Evolutionary conservation across 2,888 invertebrate genomes (phyloP), one percentile per base, ranked within the genome.

Genomic region (Acleris cristana): DNA sequence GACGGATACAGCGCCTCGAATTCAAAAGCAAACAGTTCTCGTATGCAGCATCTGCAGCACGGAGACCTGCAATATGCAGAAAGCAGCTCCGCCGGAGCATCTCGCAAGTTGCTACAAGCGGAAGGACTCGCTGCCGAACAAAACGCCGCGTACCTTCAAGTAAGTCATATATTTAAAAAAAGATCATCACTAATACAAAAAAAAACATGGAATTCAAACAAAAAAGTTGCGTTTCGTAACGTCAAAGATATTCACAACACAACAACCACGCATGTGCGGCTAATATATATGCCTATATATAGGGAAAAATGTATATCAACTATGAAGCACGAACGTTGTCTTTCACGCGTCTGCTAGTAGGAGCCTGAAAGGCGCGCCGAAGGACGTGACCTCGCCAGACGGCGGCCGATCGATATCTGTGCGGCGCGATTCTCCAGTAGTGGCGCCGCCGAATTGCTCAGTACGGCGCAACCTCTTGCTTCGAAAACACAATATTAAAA

Each of bases 121-220:
- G 97, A 97, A 81, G 97, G 97, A 54, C 94, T 97, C 70, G 96
- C 96, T 26, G 96, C 97, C 1, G 97, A 98, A 89, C 96, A 97
- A 87, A 96, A 96, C 82, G 95, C 96, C 73, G 95, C 97, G 69
- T 94, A 96, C 74, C 95, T 96, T 75, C 96, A 97, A 95, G 97
- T 97, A 87, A 88, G 87, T 81, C 57, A 26, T 40, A 26, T 40
- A 14, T 56, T 45, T 19, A 56, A 21, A 23, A 44, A 7, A 56
- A 48, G n/a, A 18, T 7, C n/a, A 48, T n/a, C n/a, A 48, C 16
- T 8, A n/a, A 18, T 44, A 6, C 16, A 16, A 56, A 56, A 14
- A 56, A 14, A 34, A 10, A 34, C 8, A 34, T 34, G 19, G 8
- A 55, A 18, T 55, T 6, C 16, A 10, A 21, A 44, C 23, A 16